Evolutionary conservation across 2,113 vertebrate genomes (phyloP).

Genomic region (Paratilapia polleni): DNA sequence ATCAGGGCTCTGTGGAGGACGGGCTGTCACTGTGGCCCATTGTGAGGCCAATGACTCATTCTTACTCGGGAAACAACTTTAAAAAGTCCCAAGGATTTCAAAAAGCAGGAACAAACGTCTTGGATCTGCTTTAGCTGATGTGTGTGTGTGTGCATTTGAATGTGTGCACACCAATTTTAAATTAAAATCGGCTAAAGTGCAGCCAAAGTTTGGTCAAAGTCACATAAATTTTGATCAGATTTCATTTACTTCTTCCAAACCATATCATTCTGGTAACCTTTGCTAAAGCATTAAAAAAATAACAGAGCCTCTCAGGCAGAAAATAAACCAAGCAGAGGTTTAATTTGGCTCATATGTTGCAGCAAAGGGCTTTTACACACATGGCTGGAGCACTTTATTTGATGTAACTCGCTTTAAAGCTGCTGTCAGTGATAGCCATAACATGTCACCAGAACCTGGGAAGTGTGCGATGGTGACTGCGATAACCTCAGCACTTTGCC

Average conservation of each 20-base stretch:
- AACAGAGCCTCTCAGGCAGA: slow-evolving; percentile 55
- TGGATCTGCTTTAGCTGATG: slow-evolving; percentile 49
- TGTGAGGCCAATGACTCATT: slow-evolving; percentile 74
- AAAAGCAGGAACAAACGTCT: slow-evolving; percentile 44
- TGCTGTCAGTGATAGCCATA: slow-evolving; percentile 74
- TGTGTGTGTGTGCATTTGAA: slow-evolving; percentile 36
- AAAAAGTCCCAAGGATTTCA: slow-evolving; percentile 63
- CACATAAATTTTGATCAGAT: slow-evolving; percentile 52
- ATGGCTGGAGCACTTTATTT: slow-evolving; percentile 62
- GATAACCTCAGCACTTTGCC: slow-evolving; percentile 54
- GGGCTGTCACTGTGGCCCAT: slow-evolving; percentile 70
- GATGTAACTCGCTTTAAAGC: slow-evolving; percentile 59
- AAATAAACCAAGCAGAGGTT: slow-evolving; percentile 59
- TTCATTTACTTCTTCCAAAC: slow-evolving; percentile 42
- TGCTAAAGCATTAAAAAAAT: slow-evolving; percentile 43
- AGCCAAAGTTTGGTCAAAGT: slow-evolving; percentile 9
- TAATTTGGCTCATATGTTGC: slow-evolving; percentile 71
- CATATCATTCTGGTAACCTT: slow-evolving; percentile 56
- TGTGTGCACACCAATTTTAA: slow-evolving; percentile 14
- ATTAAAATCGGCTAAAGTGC: slow-evolving; percentile 8
- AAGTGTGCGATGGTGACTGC: slow-evolving; percentile 52
- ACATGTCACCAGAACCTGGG: slow-evolving; percentile 66
- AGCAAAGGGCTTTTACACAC: slow-evolving; percentile 61
- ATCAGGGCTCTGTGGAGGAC: slow-evolving; percentile 57
- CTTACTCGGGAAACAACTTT: slow-evolving; percentile 37